Percentiles rank a stretch among this genome's conserved stretches.
These are phyloP conservation scores for Psittacula derbiana DNA, from an alignment of 2,797 vertebrate genomes.

Conservation along the genomic window DNA sequence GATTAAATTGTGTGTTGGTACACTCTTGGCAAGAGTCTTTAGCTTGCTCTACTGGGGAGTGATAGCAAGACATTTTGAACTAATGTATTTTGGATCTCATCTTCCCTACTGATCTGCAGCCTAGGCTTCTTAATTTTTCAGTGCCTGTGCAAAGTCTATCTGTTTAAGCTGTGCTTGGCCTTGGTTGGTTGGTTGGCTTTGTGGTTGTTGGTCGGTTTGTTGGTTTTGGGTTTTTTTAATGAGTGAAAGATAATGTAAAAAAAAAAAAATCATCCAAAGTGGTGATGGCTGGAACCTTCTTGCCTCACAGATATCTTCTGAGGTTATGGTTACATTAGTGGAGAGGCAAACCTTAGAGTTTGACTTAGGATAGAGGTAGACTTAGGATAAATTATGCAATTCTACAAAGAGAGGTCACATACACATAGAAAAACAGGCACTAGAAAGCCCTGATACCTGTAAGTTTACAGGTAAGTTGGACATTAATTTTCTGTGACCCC, in stretches of 20 bases:
- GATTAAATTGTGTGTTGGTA: neutral
- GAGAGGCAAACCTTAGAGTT: neutral
- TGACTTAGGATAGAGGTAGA: neutral
- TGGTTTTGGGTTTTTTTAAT: neutral
- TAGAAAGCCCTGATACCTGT: neutral
- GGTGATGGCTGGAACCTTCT: neutral
- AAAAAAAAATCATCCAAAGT: accelerated
- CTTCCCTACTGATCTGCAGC: neutral
- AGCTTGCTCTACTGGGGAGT: neutral
- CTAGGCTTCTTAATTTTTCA: neutral
- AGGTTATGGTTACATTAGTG: neutral
- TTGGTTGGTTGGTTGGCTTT: neutral
- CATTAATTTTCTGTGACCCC: neutral
- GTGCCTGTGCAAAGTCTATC: neutral
- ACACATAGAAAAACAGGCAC: neutral
- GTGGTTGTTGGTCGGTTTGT: neutral
- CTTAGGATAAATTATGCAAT: neutral
- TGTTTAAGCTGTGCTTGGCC: neutral
- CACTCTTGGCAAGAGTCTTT: neutral
- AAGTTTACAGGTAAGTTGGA: neutral
- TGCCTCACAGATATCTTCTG: neutral
- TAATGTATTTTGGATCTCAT: neutral
- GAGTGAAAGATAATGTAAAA: neutral
- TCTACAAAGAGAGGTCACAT: neutral
- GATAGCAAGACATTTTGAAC: neutral